Percentiles rank a stretch among this genome's conserved stretches.
Conservation (phyloP, 2,797 vertebrate species). For the Enteromius afrohamiltoni region DNA sequence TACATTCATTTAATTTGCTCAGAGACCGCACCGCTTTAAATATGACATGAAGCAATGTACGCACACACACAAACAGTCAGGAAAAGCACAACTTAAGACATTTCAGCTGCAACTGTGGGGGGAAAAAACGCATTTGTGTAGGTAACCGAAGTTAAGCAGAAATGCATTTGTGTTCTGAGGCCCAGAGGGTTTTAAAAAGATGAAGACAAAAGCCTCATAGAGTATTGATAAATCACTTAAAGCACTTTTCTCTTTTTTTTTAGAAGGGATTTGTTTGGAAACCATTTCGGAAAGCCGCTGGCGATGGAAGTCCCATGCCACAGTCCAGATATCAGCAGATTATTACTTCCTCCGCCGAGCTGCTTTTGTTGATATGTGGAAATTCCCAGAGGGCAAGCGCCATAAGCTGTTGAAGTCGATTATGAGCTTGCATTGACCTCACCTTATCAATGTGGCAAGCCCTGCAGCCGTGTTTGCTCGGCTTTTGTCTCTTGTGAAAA, state of each 20-base stretch:
- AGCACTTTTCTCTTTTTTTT: slow-evolving; percentile 40
- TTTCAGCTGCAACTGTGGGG: neutral
- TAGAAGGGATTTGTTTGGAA: slow-evolving; percentile 51
- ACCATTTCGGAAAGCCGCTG: slow-evolving; percentile 36
- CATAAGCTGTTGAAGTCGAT: slow-evolving; percentile 70
- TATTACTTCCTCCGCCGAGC: slow-evolving; percentile 60
- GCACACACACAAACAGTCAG: neutral
- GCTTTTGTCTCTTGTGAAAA: slow-evolving; percentile 64
- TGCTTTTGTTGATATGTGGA: slow-evolving; percentile 62
- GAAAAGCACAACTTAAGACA: slow-evolving; percentile 7
- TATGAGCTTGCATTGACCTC: slow-evolving; percentile 67
- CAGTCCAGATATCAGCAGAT: slow-evolving; percentile 61
- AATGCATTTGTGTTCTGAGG: slow-evolving; percentile 34
- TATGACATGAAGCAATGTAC: neutral
- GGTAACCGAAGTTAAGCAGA: slow-evolving; percentile 10
- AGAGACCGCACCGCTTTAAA: neutral
- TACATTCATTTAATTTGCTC: neutral
- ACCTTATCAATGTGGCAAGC: slow-evolving; percentile 68
- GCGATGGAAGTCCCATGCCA: slow-evolving; percentile 47
- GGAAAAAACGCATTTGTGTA: neutral
- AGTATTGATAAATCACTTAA: slow-evolving; percentile 55
- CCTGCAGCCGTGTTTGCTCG: slow-evolving; percentile 56
- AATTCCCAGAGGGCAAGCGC: slow-evolving; percentile 60
- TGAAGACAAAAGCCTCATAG: slow-evolving; percentile 47
- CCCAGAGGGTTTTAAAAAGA: slow-evolving; percentile 35